These are phyloP conservation scores for Capromys pilorides DNA, from an alignment of 2,797 vertebrate species.

Conservation along the genomic window DNA sequence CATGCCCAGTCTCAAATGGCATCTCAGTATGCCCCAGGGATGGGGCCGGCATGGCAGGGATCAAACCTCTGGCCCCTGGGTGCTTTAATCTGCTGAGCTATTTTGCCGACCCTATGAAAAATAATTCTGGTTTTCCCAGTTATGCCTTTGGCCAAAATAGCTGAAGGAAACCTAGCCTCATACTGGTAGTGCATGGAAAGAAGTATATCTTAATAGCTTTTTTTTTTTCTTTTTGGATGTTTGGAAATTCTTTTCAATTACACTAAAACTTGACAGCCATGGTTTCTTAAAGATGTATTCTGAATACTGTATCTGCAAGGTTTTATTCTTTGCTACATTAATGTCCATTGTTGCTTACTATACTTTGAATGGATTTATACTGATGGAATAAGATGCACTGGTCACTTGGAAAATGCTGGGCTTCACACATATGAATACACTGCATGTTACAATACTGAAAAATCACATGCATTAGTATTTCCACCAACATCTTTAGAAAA, in stretches of 20 bases:
- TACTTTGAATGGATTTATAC: neutral
- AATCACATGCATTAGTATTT: neutral
- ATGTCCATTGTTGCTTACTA: neutral
- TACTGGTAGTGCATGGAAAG: neutral
- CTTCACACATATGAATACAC: neutral
- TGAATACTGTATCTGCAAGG: neutral
- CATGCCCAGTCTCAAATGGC: too few species aligned
- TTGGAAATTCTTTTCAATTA: neutral
- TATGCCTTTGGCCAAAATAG: neutral
- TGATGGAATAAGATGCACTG: neutral
- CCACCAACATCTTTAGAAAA: neutral
- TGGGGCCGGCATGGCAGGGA: too few species aligned
- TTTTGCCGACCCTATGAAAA: too few species aligned
- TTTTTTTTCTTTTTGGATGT: too few species aligned
- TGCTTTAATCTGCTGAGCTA: too few species aligned
- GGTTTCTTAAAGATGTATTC: neutral
- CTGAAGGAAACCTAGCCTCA: neutral
- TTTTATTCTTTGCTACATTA: neutral
- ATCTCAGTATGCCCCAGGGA: too few species aligned
- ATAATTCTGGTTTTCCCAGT: neutral
- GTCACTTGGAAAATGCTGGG: neutral
- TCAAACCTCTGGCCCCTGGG: too few species aligned
- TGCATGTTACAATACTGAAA: neutral
- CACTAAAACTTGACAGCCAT: neutral
- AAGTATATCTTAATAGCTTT: neutral